These are phyloP conservation scores for Gobionotothen gibberifrons DNA, from an alignment of 2,797 vertebrate genomes.

Conservation along the genomic window DNA sequence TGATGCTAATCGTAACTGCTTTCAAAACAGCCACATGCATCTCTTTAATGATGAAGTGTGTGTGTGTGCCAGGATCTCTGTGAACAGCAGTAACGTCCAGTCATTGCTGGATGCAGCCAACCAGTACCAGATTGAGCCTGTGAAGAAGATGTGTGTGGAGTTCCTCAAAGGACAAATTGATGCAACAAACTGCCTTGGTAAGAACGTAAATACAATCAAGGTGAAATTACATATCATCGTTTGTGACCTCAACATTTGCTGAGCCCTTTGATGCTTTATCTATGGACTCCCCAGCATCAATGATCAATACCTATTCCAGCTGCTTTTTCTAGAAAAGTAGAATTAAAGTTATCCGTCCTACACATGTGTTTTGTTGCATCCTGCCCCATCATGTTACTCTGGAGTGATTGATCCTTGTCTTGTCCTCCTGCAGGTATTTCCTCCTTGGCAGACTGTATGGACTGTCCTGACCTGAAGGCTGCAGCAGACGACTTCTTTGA, in stretches of 20 bases:
- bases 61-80: slow-evolving; percentile 89
- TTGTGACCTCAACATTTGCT: neutral
- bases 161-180: slow-evolving; percentile 98
- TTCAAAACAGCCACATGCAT: too few relatives aligned
- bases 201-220: slow-evolving; percentile 48
- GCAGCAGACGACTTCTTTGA: slow-evolving; percentile 96
- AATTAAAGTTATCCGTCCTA: neutral
- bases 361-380: neutral
- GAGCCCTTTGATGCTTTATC: neutral
- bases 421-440: slow-evolving; percentile 88
- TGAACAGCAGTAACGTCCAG: slow-evolving; percentile 98
- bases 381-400: neutral
- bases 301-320: neutral
- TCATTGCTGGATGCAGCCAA: slow-evolving; percentile 97
- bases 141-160: slow-evolving; percentile 99
- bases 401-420: neutral
- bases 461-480: slow-evolving; percentile 94
- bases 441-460: slow-evolving; percentile 94
- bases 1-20: too few relatives aligned
- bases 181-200: slow-evolving; percentile 97
- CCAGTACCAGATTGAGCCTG: slow-evolving; percentile 98
- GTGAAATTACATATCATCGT: neutral
- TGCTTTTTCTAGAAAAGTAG: neutral
- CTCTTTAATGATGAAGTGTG: neutral
- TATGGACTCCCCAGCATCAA: neutral